Evolutionary conservation across 2,888 invertebrate species (phyloP).

Genomic region (Pheosia gnoma): DNA sequence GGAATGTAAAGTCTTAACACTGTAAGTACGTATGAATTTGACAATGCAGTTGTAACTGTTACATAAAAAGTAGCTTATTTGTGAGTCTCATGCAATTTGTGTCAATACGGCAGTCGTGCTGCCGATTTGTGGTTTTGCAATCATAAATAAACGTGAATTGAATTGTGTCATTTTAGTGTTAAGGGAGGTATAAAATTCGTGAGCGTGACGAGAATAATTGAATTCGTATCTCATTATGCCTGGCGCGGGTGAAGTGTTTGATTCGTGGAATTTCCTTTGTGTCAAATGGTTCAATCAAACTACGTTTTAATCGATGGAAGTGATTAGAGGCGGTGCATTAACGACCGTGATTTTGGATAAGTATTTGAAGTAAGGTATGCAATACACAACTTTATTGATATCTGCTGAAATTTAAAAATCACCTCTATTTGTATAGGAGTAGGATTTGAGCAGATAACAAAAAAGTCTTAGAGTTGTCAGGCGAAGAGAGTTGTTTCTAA

Average conservation of each 20-base stretch:
- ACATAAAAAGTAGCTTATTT: slow-evolving; percentile 48
- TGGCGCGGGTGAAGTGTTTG: slow-evolving; percentile 58
- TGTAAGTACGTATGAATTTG: slow-evolving; percentile 42
- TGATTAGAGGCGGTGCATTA: slow-evolving; percentile 79
- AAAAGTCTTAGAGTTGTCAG: slow-evolving; percentile 71
- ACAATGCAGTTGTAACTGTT: slow-evolving; percentile 37
- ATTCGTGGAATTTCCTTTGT: slow-evolving; percentile 81
- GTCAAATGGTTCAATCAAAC: slow-evolving; percentile 67
- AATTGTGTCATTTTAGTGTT: slow-evolving; percentile 59
- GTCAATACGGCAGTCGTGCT: slow-evolving; percentile 67
- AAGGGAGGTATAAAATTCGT: slow-evolving; percentile 50
- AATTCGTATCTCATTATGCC: slow-evolving; percentile 38
- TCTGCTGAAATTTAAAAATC: slow-evolving; percentile 52
- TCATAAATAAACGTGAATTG: slow-evolving; percentile 53
- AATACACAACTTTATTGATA: slow-evolving; percentile 65
- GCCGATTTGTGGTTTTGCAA: slow-evolving; percentile 57
- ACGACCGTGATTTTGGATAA: slow-evolving; percentile 77
- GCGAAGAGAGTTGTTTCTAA: slow-evolving; percentile 79
- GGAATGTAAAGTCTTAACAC: slow-evolving; percentile 32
- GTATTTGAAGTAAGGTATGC: slow-evolving; percentile 74
- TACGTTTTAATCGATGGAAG: slow-evolving; percentile 67
- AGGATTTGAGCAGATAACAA: slow-evolving; percentile 70
- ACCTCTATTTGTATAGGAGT: neutral
- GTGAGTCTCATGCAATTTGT: slow-evolving; percentile 74
- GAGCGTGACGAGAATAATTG: slow-evolving; percentile 53